phyloP scores from a whole-genome alignment of 2,888 invertebrate species.

The Leptinotarsa tumamoca region DNA sequence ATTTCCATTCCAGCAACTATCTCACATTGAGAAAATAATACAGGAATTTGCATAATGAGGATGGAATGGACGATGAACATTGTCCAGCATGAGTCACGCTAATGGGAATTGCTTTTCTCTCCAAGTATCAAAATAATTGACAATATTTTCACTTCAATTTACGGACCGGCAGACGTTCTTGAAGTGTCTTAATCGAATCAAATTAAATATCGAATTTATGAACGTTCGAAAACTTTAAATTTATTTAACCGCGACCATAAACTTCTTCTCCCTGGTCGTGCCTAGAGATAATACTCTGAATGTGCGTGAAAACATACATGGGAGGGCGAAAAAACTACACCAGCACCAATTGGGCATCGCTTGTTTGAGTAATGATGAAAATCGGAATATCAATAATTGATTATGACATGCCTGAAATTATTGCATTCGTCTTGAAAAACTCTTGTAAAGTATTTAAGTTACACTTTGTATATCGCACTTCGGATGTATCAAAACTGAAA shows the following conservation, averaged over 20 bases:
- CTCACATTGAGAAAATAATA: conserved; percentile 42
- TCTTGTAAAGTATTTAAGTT: too few species aligned
- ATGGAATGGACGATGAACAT: conserved; percentile 48
- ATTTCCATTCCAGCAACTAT: conserved; percentile 30
- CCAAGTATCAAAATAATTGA: conserved; percentile 50
- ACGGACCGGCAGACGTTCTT: conserved; percentile 43
- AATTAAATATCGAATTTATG: conserved; percentile 49
- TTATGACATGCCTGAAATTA: too few species aligned
- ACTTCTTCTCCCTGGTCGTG: conserved; percentile 18
- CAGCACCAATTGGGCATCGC: not conserved
- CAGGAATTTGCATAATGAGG: conserved; percentile 49
- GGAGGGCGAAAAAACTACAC: not conserved
- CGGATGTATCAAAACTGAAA: too few species aligned
- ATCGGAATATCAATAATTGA: too few species aligned
- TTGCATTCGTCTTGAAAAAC: too few species aligned
- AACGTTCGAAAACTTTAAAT: conserved; percentile 34
- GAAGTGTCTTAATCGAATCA: conserved; percentile 49
- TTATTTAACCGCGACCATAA: conserved; percentile 27
- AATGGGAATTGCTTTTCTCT: conserved; percentile 44
- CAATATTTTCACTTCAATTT: conserved; percentile 49
- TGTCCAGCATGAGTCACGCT: conserved; percentile 50
- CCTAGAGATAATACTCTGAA: not conserved
- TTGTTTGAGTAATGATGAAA: too few species aligned
- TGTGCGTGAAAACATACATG: not conserved
- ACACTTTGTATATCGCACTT: too few species aligned